Base-by-base conservation (phyloP, 2,888 invertebrate species). In the Sicus ferrugineus region DNA sequence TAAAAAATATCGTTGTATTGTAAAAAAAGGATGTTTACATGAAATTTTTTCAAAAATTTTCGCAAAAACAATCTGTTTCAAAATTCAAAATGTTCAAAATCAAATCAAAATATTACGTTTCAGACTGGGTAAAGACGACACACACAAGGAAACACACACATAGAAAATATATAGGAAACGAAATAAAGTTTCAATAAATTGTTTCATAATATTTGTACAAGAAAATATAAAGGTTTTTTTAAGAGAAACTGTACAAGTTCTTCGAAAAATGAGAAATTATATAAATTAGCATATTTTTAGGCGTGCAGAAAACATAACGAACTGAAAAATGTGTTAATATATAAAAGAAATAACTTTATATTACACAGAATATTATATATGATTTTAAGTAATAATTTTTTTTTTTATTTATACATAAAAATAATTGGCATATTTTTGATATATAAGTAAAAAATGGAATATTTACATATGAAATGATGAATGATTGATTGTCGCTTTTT, bases 101-200 rank as follows among this genome's bases (percentile, higher is more conserved):
- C 11, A 38, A 38, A 38, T 38, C 38, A 11, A 38, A 38, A 38
- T 38, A 38, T 16, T 42, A 7, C 14, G n/a, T 42, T 75, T 76
- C 75, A 52, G 77, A 77, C 75, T 79, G 79, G 80, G 80, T 79
- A 79, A 14, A 80, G 79, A 81, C 81, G 78, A 78, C 80, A 81
- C 81, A 81, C 81, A 81, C 80, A 80, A 80, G 81, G 80, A 81
- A 6, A 80, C 80, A 80, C 81, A 79, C 78, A 79, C 75, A 67
- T 64, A 59, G 63, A 70, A 64, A 70, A 58, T 66, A 67, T 59
- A 70, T 67, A 23, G 52, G 14, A 31, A 50, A 52, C n/a, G 52
- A 56, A 67, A 46, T 23, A 54, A 2, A 42, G 2, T 34, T 61
- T 21, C 38, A 26, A 48, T 34, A 34, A 52, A 63, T 52, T 67